Base-by-base conservation (phyloP, 92 coral and sea anemone species). In the Isaurus tuberculatus region DNA sequence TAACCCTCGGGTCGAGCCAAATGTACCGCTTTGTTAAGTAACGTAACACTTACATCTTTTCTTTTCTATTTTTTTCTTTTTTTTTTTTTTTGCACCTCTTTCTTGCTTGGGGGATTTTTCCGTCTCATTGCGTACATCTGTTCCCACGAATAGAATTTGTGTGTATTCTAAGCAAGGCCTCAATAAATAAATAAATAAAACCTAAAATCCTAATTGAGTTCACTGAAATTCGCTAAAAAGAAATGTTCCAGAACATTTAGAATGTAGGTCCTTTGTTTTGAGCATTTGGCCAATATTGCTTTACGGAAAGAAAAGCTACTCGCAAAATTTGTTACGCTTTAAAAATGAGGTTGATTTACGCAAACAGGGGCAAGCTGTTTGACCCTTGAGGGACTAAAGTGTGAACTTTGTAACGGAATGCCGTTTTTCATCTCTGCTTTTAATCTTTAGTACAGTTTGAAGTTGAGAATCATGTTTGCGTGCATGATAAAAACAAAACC, bases 221-320 rank as follows among this genome's bases (percentile, higher is more conserved):
- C 4, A 55, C 19, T 19, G 23, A 8, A 3, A 55, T 55, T 22
- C 51, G 31, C 34, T 26, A 14, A 32, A n/a, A 77, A 77, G 27
- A 3, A 15, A 16, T 16, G 66, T 74, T 26, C 70, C 70, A 14
- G 5, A 37, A 75, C 68, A 58, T 26, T 40, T 74, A 66, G 9
- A 23, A 16, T 32, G 29, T 27, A 6, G 4, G 66, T 37, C 80
- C 58, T 77, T 77, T 77, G 82, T 77, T 77, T 43, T 14, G 55
- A 25, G 36, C 9, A 26, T 77, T 34, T 66, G 10, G 17, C 65
- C 80, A 74, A 74, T 74, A 74, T 51, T 74, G 80, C 80, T 74
- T 53, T 8, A 32, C 28, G n/a, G n/a, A n/a, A 74, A 48, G 20
- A 74, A 55, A 29, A 34, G 33, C n/a, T 32, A 31, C 31, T 30